These are phyloP conservation scores for Argyra leucocephala DNA, from an alignment of 2,888 invertebrate genomes.

Conservation along the genomic window DNA sequence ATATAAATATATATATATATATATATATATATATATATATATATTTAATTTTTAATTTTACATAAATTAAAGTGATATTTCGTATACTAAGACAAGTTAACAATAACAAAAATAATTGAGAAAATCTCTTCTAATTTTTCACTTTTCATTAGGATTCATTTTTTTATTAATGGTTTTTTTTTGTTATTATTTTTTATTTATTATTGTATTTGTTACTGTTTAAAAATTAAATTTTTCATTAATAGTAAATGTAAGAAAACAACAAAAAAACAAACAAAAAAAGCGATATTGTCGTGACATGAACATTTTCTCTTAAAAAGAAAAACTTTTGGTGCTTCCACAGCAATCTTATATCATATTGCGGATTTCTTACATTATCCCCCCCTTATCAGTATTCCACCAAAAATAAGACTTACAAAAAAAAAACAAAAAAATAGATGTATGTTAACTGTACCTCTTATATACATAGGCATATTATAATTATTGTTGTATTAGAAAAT, in stretches of 20 bases:
- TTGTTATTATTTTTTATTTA: not conserved
- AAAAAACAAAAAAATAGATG: not conserved
- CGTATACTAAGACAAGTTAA: too few relatives aligned
- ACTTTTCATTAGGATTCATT: too few relatives aligned
- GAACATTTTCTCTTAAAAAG: not conserved
- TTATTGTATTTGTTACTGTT: not conserved
- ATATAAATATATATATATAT: too few relatives aligned
- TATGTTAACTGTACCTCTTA: too few relatives aligned
- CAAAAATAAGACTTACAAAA: not conserved
- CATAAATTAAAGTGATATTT: too few relatives aligned
- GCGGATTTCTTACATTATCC: not conserved
- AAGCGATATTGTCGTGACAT: not conserved
- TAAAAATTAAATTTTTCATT: constrained; percentile 1
- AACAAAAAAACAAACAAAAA: too few relatives aligned
- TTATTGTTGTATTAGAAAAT: not conserved
- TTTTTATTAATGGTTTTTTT: not conserved
- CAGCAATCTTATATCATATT: not conserved
- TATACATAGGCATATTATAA: too few relatives aligned
- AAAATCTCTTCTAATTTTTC: too few relatives aligned
- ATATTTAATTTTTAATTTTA: too few relatives aligned
- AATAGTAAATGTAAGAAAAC: not conserved
- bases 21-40: too few relatives aligned
- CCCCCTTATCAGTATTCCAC: not conserved
- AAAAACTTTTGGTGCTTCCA: not conserved
- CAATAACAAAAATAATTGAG: too few relatives aligned